A percentile compares a stretch with the other conserved stretches of the same genome.
These are phyloP conservation scores for Trichogramma dendrolimi DNA, from an alignment of 2,888 invertebrate genomes.

Conservation along the genomic window DNA sequence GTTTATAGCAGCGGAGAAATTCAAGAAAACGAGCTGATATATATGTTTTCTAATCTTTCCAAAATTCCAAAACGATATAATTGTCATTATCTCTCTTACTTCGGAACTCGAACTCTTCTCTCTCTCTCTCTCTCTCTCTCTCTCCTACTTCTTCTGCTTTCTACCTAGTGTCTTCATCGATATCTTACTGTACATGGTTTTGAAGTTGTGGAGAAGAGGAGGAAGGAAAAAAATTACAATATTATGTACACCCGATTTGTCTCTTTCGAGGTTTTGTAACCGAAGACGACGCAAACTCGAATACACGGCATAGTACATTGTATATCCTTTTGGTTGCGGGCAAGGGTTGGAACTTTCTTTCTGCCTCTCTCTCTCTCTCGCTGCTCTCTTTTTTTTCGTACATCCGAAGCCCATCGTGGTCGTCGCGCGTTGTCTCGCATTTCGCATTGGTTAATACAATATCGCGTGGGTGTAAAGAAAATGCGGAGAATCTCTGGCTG, in stretches of 20 bases:
- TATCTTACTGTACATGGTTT: neutral
- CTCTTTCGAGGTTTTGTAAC: conserved; percentile 14
- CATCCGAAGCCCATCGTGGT: too few species aligned
- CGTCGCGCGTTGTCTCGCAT: neutral
- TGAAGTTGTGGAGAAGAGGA: neutral
- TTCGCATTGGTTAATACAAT: too few species aligned
- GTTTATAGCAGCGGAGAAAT: too few species aligned
- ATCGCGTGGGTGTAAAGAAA: too few species aligned
- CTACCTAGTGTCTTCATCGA: neutral
- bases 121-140: too few species aligned
- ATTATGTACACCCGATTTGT: neutral
- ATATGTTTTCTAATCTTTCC: too few species aligned
- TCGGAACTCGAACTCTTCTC: neutral
- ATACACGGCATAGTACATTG: conserved; percentile 2
- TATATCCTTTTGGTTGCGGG: neutral
- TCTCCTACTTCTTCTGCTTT: too few species aligned
- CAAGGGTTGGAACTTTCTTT: neutral
- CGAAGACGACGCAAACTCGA: neutral
- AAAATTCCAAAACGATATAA: neutral
- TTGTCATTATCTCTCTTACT: neutral
- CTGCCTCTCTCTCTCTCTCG: conserved; percentile 3
- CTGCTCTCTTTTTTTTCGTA: neutral
- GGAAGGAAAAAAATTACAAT: too few species aligned
- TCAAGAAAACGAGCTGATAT: too few species aligned
- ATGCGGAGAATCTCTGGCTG: too few species aligned